Evolutionary conservation across 2,888 invertebrate genomes (phyloP), one percentile per base, ranked within the genome.

Genomic region (Parnassius smintheus): DNA sequence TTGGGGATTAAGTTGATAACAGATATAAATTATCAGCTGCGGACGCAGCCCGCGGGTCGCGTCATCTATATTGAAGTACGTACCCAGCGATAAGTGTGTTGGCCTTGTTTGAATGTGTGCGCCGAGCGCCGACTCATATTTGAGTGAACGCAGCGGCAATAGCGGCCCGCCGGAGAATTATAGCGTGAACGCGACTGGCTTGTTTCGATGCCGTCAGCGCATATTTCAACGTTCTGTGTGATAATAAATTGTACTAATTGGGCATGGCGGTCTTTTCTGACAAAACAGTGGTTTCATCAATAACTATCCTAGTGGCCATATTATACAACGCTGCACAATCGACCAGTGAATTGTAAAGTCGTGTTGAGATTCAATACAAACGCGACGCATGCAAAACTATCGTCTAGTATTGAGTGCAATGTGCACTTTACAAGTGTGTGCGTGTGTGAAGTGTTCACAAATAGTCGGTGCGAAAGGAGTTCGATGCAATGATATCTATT

Each of bases 191-290:
- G 86, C 87, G 82, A 78, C 85, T 82, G 74, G 82, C 78, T 84
- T 82, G 86, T 85, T 86, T 83, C 84, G 80, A 86, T 85, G 83
- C 85, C 84, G 88, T 86, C 87, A 87, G 86, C 85, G 85, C 85
- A 85, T 72, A 74, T 85, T 83, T 82, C 82, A 83, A 83, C 81
- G 81, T 81, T 82, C 81, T 85, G 85, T 83, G 85, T 78, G 78
- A 80, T 87, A 86, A 84, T 90, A 86, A 90, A 91, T 89, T 89
- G 84, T 86, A 82, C 88, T 91, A 91, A 90, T 91, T 89, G 86
- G 84, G 81, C 74, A 87, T 88, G 87, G 86, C 88, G 88, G 86
- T 81, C 84, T 83, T 72, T 74, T 77, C 80, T 84, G 75, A 81
- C 83, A 85, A 84, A 83, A 85, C 82, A 84, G 86, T 87, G 80